Conservation (phyloP, 2,113 vertebrate genomes). For the Perognathus longimembris region DNA sequence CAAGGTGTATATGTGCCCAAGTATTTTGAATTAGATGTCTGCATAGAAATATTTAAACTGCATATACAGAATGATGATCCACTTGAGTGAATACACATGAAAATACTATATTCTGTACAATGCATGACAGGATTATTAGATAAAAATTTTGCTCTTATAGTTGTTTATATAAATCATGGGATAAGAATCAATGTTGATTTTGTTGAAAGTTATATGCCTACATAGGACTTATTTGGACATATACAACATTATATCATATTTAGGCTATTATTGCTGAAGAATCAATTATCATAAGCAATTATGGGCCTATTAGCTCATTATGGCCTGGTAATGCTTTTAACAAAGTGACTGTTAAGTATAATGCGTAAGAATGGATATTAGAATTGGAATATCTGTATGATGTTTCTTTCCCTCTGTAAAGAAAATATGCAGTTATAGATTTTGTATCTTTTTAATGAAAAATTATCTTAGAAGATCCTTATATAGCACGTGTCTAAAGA, state of each 20-base stretch:
- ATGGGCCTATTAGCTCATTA: constrained; percentile 71
- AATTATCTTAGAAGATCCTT: constrained; percentile 11
- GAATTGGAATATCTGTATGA: neutral
- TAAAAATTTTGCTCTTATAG: neutral
- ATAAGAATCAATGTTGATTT: constrained; percentile 30
- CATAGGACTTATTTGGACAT: constrained; percentile 49
- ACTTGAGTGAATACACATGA: neutral
- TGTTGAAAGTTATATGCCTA: constrained; percentile 23
- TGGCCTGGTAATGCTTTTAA: constrained; percentile 62
- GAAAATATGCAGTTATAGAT: constrained; percentile 35
- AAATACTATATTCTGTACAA: neutral
- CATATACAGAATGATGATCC: neutral
- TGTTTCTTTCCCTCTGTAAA: neutral
- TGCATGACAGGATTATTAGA: neutral
- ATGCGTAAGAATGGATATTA: too few relatives aligned
- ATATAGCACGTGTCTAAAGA: constrained; percentile 4
- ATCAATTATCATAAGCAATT: constrained; percentile 73
- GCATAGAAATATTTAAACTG: neutral
- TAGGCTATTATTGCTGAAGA: constrained; percentile 69
- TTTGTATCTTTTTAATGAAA: constrained; percentile 50
- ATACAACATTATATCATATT: constrained; percentile 74
- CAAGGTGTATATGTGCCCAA: neutral
- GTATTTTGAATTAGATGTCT: neutral
- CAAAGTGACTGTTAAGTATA: constrained; percentile 65
- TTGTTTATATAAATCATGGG: neutral